These are phyloP conservation scores for Amblyornis subalaris DNA, from an alignment of 2,113 vertebrate species.

Conservation along the genomic window DNA sequence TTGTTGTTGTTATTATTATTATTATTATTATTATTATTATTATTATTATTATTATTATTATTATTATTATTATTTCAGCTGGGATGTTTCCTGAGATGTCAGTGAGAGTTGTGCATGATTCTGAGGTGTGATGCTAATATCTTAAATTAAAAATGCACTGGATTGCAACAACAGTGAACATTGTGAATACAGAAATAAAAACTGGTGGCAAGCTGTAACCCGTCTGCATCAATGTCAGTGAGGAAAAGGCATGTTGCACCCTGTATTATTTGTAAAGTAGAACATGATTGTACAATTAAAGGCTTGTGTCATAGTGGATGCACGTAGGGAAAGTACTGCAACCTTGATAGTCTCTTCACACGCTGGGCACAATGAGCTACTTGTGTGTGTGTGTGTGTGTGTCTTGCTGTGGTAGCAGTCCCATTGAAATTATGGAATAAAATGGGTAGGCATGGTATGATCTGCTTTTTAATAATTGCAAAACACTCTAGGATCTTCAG, in stretches of 20 bases:
- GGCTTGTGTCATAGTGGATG: not conserved
- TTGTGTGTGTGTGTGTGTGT: not conserved
- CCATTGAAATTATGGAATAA: not conserved
- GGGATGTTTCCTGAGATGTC: not conserved
- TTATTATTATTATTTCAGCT: not conserved
- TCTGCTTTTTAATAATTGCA: not conserved
- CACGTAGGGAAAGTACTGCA: not conserved
- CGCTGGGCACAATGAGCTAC: not conserved
- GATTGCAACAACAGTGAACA: not conserved
- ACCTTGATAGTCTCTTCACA: not conserved
- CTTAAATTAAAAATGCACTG: not conserved
- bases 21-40: too few species aligned
- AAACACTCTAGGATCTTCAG: slow-evolving; percentile 33
- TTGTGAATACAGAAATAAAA: not conserved
- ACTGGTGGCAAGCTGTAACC: not conserved
- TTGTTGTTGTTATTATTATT: not conserved
- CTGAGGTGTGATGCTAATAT: not conserved
- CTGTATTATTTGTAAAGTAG: not conserved
- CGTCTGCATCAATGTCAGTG: not conserved
- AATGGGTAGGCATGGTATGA: not conserved
- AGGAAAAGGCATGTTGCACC: not conserved
- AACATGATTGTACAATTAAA: not conserved
- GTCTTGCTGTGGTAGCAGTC: not conserved
- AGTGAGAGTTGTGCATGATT: not conserved
- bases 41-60: not conserved